Percentiles rank a stretch among this genome's conserved stretches.
These are phyloP conservation scores for Lophotriccus pileatus DNA, from an alignment of 2,797 vertebrate genomes.

Conservation along the genomic window DNA sequence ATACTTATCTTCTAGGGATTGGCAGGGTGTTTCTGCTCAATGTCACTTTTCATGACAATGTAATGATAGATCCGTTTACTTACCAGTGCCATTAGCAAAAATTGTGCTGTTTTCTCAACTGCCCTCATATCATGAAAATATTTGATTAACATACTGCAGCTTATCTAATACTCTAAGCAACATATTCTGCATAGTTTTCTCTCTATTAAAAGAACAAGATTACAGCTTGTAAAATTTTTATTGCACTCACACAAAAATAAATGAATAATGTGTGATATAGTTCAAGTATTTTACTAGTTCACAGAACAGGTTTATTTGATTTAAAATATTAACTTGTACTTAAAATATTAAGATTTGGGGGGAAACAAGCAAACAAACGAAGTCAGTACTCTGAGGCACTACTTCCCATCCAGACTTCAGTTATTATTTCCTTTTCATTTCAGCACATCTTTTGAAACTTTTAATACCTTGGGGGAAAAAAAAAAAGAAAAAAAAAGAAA, in stretches of 20 bases:
- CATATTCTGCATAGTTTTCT: constrained; percentile 74
- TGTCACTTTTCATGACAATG: constrained; percentile 78
- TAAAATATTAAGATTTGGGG: neutral
- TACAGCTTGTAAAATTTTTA: constrained; percentile 64
- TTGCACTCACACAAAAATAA: constrained; percentile 54
- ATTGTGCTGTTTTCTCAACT: constrained; percentile 77
- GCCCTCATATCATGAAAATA: constrained; percentile 78
- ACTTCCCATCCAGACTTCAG: constrained; percentile 67
- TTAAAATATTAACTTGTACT: constrained; percentile 14
- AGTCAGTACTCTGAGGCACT: constrained; percentile 43
- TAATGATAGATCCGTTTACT: constrained; percentile 79
- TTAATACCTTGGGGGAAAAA: neutral
- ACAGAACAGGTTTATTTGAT: constrained; percentile 17
- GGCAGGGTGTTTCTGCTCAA: constrained; percentile 75
- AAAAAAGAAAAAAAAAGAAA: neutral
- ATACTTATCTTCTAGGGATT: constrained; percentile 77
- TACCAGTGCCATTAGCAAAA: constrained; percentile 77
- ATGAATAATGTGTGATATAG: constrained; percentile 46
- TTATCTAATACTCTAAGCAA: constrained; percentile 78
- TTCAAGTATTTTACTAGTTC: neutral
- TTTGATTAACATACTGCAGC: constrained; percentile 78
- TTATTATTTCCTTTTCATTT: constrained; percentile 71
- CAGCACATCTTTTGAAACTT: constrained; percentile 71
- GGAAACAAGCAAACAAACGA: constrained; percentile 1
- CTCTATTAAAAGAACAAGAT: constrained; percentile 66